Conservation (phyloP, 2,888 invertebrate species). For the Athalia rosae region DNA sequence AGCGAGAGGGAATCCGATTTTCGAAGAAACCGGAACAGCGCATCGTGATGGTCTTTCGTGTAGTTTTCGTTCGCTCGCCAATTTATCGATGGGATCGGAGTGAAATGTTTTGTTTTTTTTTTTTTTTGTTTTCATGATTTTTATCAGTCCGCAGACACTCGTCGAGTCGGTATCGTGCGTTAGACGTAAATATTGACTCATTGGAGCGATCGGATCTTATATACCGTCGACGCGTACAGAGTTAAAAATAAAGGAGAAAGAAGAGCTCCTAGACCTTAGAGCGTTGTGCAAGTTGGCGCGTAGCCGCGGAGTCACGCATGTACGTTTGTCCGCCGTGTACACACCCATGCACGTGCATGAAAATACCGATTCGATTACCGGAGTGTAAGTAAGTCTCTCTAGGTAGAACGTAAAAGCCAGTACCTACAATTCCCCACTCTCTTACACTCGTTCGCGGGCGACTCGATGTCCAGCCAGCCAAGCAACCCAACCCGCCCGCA, state of each 20-base stretch:
- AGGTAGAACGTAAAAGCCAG: not conserved
- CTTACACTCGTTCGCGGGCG: conserved; percentile 24
- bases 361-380: conserved; percentile 5
- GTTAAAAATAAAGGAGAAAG: too few species aligned
- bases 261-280: too few species aligned
- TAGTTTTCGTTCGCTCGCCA: too few species aligned
- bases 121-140: too few species aligned
- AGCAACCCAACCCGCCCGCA: conserved; percentile 41
- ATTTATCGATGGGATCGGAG: too few species aligned
- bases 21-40: too few species aligned
- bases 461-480: conserved; percentile 43
- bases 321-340: too few species aligned
- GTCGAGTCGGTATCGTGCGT: not conserved
- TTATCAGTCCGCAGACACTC: too few species aligned
- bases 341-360: not conserved
- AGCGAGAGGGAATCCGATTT: too few species aligned
- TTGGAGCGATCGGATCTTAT: not conserved
- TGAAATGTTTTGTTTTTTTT: too few species aligned
- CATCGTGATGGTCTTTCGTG: too few species aligned
- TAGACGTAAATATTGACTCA: not conserved
- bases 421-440: conserved; percentile 21
- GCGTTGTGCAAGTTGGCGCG: not conserved
- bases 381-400: not conserved
- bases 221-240: too few species aligned
- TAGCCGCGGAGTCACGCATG: not conserved